These are phyloP conservation scores for Procavia capensis DNA, from an alignment of 2,113 vertebrate species.

Conservation along the genomic window DNA sequence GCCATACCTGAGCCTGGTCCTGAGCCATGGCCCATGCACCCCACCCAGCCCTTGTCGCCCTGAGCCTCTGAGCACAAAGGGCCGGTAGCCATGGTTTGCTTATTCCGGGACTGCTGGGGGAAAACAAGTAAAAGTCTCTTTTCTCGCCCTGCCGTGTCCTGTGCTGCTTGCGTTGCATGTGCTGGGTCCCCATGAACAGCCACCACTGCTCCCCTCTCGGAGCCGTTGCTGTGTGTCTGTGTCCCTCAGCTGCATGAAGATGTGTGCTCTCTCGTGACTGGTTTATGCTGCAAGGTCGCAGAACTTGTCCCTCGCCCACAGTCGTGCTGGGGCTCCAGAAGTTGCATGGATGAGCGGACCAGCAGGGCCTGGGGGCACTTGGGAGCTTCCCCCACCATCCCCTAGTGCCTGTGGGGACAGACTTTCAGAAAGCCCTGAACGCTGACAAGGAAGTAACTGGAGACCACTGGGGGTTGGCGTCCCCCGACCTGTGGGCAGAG, in stretches of 20 bases:
- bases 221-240: constrained; percentile 74
- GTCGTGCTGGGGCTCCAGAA: background rate
- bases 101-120: constrained; percentile 89
- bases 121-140: constrained; percentile 87
- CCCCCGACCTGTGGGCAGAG: constrained; percentile 28
- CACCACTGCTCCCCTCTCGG: constrained; percentile 71
- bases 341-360: constrained; percentile 70
- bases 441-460: constrained; percentile 72
- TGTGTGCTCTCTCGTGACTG: constrained; percentile 73
- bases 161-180: constrained; percentile 88
- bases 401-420: constrained; percentile 62
- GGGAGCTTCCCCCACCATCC: constrained; percentile 53
- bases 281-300: constrained; percentile 68
- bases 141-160: constrained; percentile 77
- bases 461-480: constrained; percentile 74
- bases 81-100: constrained; percentile 85
- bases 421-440: constrained; percentile 72
- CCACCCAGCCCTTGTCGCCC: background rate
- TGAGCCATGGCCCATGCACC: rapidly evolving
- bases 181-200: constrained; percentile 79
- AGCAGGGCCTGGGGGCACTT: background rate
- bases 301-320: constrained; percentile 34
- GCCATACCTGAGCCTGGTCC: background rate
- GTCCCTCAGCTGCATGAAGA: constrained; percentile 85
- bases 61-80: constrained; percentile 58